Evolutionary conservation across 2,113 vertebrate genomes (phyloP), one percentile per base, ranked within the genome.

Genomic region (Pedionomus torquatus): DNA sequence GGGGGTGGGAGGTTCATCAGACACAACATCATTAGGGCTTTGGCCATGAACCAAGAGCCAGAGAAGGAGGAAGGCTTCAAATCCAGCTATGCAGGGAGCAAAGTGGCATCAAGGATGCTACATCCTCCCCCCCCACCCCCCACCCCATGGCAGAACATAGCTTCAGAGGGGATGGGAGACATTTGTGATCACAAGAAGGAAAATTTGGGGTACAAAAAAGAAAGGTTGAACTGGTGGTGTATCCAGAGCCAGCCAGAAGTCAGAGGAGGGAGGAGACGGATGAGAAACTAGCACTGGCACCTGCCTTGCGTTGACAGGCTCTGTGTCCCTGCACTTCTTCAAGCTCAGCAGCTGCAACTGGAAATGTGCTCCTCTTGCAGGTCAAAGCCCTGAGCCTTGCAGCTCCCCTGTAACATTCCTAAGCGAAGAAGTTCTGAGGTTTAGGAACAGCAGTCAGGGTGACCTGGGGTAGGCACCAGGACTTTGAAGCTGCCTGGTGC

Each of bases 1-100:
- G 93, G 96, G 60, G 88, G 71, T 97, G 93, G 95, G 96, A 97
- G 89, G 91, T 95, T 93, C 71, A 6, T 90, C 94, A 97, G 95
- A 95, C 94, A 83, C 89, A 95, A 94, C 92, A 94, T 90, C 51
- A 4, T 96, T 91, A 95, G 75, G 90, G 93, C 91, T 91, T 83
- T 95, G 96, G 95, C 84, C 85, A 68, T 1, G 26, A 75, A 87
- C 89, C 93, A 92, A 54, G 68, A 90, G 82, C 8, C 0, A 69
- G 49, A 24, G 44, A 95, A 52, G 0, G 0, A 57, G 87, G 60
- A 72, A 81, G 75, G 71, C 43, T 96, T 87, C 13, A 3, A 76
- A 48, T 33, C 44, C 48, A 69, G 78, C 46, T 49, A 33, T 1
- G 2, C 35, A 20, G 49, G 48, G 55, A 80, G 57, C 35, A 8